phyloP scores from a whole-genome alignment of 2,888 invertebrate species.

The Nezara viridula region DNA sequence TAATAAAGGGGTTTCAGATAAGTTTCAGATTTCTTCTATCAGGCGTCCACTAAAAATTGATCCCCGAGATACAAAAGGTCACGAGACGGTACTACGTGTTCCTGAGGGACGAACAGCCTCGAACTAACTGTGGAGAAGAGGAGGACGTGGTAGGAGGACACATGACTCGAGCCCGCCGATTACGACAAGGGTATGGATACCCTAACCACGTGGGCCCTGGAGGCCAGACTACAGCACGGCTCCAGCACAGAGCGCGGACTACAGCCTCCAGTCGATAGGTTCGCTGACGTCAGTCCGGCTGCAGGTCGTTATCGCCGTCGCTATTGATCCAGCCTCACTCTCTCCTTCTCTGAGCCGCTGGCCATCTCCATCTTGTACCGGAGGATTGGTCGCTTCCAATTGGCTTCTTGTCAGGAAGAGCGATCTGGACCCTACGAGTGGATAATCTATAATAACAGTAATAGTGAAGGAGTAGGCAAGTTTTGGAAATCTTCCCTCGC shows the following conservation, averaged over 20 bases:
- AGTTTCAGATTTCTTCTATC: not conserved
- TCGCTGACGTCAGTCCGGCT: slow-evolving; percentile 63
- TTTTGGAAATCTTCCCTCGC: not conserved
- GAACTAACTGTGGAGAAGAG: not conserved
- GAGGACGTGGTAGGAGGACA: not conserved
- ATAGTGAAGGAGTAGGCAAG: not conserved
- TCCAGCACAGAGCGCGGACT: slow-evolving; percentile 42
- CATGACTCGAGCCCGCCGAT: not conserved
- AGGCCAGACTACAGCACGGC: slow-evolving; percentile 45
- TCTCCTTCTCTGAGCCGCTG: slow-evolving; percentile 9
- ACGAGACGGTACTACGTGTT: slow-evolving; percentile 23
- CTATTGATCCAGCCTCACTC: slow-evolving; percentile 63
- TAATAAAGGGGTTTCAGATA: not conserved
- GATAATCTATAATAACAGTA: not conserved
- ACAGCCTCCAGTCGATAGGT: slow-evolving; percentile 49
- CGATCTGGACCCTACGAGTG: too few relatives aligned
- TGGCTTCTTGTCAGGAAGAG: too few relatives aligned
- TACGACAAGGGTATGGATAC: slow-evolving; percentile 9
- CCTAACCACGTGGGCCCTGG: slow-evolving; percentile 31
- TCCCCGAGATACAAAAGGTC: not conserved
- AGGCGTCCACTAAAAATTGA: not conserved
- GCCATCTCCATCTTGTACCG: not conserved
- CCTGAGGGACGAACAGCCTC: not conserved
- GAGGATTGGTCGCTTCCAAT: too few relatives aligned
- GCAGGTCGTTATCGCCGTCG: slow-evolving; percentile 63